A percentile compares a stretch with the other conserved stretches of the same genome.
Conservation (phyloP, 2,797 vertebrate genomes). For the Numenius phaeopus region DNA sequence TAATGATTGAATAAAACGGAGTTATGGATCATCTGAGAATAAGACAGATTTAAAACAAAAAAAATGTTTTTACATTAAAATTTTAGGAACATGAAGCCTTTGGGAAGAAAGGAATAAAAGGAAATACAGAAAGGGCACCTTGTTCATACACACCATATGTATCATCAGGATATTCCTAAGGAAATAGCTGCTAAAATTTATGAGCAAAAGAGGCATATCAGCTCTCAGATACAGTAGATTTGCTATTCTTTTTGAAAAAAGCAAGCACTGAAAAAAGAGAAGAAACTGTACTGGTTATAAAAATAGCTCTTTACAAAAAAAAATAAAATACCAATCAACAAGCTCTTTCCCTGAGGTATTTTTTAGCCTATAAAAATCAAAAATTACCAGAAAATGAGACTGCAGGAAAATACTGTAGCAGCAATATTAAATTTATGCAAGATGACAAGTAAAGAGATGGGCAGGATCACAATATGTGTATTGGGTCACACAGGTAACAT, state of each 20-base stretch:
- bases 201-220: neutral
- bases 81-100: neutral
- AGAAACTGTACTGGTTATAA: neutral
- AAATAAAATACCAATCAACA: neutral
- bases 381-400: slow-evolving; percentile 19
- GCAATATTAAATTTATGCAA: neutral
- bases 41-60: neutral
- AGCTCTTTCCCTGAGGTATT: neutral
- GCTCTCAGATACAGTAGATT: neutral
- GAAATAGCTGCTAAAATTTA: slow-evolving; percentile 20
- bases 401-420: neutral
- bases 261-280: neutral
- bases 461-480: neutral
- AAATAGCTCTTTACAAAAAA: neutral
- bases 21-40: neutral
- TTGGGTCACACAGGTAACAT: neutral
- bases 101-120: neutral
- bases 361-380: slow-evolving; percentile 20
- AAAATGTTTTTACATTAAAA: neutral
- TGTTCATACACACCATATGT: neutral
- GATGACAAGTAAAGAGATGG: neutral
- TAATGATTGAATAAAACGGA: neutral
- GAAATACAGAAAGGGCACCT: neutral
- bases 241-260: slow-evolving; percentile 49
- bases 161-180: slow-evolving; percentile 18